A percentile compares a stretch with the other conserved stretches of the same genome.
These are phyloP conservation scores for Pteropus alecto DNA, from an alignment of 2,113 vertebrate genomes.

Conservation along the genomic window DNA sequence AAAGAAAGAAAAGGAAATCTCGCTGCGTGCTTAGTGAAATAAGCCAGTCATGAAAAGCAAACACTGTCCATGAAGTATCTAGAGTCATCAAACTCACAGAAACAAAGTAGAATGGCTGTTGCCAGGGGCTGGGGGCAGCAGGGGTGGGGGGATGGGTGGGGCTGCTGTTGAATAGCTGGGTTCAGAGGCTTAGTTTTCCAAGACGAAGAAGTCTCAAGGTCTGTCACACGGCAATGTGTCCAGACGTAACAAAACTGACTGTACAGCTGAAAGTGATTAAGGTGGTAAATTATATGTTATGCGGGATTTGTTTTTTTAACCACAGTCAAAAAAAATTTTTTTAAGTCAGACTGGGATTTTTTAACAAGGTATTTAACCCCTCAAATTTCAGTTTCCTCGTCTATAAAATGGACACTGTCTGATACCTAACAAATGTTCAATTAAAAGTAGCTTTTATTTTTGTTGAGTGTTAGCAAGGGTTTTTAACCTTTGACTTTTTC, in stretches of 20 bases:
- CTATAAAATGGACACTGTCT: not conserved
- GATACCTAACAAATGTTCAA: no score
- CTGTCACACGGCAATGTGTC: not conserved
- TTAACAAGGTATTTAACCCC: not conserved
- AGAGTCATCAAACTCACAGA: no score
- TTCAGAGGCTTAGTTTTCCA: no score
- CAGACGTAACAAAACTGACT: no score
- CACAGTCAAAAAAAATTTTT: not conserved
- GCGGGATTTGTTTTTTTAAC: not conserved
- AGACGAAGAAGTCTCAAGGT: not conserved
- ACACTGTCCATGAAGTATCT: not conserved
- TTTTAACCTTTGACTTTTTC: not conserved
- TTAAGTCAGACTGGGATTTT: not conserved
- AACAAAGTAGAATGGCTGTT: not conserved
- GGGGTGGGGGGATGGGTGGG: no score
- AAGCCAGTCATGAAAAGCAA: not conserved
- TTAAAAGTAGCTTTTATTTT: not conserved
- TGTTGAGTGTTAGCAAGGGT: not conserved
- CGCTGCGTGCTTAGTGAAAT: not conserved
- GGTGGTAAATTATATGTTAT: not conserved
- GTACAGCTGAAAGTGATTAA: no score
- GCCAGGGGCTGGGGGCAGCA: not conserved
- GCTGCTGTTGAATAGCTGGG: no score
- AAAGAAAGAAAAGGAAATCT: no score
- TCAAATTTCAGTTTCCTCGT: not conserved